phyloP scores from a whole-genome alignment of 2,113 vertebrate species.

The Cephalopholis sonnerati region DNA sequence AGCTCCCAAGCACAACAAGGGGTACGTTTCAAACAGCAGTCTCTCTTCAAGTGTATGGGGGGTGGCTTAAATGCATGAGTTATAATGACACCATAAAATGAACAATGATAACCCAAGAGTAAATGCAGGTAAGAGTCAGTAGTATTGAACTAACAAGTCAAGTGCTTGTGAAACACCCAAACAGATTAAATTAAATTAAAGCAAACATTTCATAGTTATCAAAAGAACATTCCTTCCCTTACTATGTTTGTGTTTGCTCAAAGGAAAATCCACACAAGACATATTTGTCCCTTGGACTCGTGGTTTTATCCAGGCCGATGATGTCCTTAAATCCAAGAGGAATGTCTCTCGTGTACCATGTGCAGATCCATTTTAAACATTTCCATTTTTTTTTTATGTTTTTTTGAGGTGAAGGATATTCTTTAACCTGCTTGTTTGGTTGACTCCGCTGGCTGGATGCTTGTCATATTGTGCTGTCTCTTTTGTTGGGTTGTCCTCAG shows the following conservation, averaged over 20 bases:
- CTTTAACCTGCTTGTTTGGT: conserved; percentile 46
- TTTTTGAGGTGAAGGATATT: conserved; percentile 34
- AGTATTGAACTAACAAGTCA: conserved; percentile 80
- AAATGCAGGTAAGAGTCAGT: conserved; percentile 78
- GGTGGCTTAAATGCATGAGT: conserved; percentile 56
- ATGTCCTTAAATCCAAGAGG: conserved; percentile 34
- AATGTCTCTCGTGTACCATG: conserved; percentile 19
- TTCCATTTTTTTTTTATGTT: conserved; percentile 6
- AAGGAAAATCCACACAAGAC: conserved; percentile 50
- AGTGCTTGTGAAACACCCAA: conserved; percentile 73
- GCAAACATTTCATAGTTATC: conserved; percentile 75
- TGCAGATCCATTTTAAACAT: conserved; percentile 40
- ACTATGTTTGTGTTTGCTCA: conserved; percentile 53
- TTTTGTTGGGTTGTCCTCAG: conserved; percentile 46
- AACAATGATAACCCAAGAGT: conserved; percentile 66
- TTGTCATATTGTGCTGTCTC: conserved; percentile 77
- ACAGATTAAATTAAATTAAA: conserved; percentile 79
- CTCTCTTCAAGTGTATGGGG: conserved; percentile 48
- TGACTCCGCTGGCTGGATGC: conserved; percentile 50
- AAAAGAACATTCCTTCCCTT: conserved; percentile 79
- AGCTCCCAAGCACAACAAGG: conserved; percentile 46
- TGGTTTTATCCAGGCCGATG: conserved; percentile 43
- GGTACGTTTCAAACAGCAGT: conserved; percentile 51
- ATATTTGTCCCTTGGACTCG: conserved; percentile 30
- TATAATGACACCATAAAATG: conserved; percentile 68